Percentiles rank a stretch among this genome's conserved stretches.
Conservation (phyloP, 1,140 invertebrate genomes). For the Periplaneta americana region DNA sequence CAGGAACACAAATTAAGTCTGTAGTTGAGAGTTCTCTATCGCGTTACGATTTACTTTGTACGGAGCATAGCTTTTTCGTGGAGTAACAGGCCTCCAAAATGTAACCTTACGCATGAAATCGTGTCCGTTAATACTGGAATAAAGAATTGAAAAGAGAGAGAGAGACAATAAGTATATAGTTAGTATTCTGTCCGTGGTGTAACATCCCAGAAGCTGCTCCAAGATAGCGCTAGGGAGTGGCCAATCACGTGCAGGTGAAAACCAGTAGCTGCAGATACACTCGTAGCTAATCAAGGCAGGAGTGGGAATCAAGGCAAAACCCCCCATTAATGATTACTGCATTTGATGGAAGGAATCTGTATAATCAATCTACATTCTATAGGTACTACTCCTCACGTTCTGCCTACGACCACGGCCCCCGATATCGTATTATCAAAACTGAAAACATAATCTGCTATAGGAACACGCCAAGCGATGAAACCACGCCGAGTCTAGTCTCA, state of each 20-base stretch:
- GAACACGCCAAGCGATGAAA: too few species aligned
- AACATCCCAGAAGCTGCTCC: background rate
- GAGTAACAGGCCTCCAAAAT: background rate
- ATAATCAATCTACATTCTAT: slow-evolving; percentile 9
- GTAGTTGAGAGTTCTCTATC: too few species aligned
- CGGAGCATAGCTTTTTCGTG: too few species aligned
- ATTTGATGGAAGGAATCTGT: slow-evolving; percentile 11
- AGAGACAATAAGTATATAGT: background rate
- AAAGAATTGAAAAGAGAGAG: background rate
- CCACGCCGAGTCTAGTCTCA: too few species aligned
- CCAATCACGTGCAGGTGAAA: slow-evolving; percentile 5
- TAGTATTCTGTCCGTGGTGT: background rate
- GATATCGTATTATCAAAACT: background rate
- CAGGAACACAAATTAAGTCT: too few species aligned
- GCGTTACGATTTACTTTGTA: too few species aligned
- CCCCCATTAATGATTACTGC: slow-evolving; percentile 11
- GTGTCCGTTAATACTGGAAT: background rate
- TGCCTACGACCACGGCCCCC: background rate
- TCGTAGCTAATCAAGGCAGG: slow-evolving; percentile 3
- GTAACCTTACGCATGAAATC: background rate
- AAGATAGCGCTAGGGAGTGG: slow-evolving; percentile 1
- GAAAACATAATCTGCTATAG: background rate
- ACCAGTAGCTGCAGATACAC: slow-evolving; percentile 9
- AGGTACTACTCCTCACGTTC: background rate
- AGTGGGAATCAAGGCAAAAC: slow-evolving; percentile 5